Base-by-base conservation (phyloP, 2,113 vertebrate genomes). In the Catharus minimus region DNA sequence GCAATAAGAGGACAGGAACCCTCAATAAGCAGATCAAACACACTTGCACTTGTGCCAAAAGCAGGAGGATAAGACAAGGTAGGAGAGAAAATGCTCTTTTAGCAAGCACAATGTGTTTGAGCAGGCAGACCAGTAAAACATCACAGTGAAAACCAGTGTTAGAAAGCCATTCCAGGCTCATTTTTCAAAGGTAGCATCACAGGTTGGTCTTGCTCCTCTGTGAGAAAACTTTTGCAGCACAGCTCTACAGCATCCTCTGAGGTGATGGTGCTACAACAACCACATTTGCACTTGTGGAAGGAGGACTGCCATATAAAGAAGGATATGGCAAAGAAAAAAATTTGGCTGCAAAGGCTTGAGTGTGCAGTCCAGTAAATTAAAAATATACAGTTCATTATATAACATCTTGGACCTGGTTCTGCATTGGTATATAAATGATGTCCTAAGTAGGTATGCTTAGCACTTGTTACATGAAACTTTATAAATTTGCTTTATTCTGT, bases 71-170 rank as follows among this genome's bases (percentile, higher is more conserved):
- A 74, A 62, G 52, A 78, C 57, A 65, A 85, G 12, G 38, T 19
- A 86, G 55, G 36, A 41, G 55, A 69, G 21, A 62, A 92, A 89
- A 78, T 27, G 55, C 58, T 79, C 13, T 66, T 85, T 76, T 52
- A 92, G 67, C n/a, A 83, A 49, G 56, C n/a, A 58, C 32, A 88
- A 58, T 56, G 32, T 73, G 30, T 82, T 55, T 76, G 58, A 82
- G 62, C 71, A 87, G 53, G 56, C 47, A 86, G 41, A 90, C 9
- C n/a, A 86, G 33, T 57, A 68, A 82, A 86, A 79, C 17, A 30
- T 90, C 86, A 95, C 75, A 93, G 89, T 80, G 76, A 78, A 91
- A 92, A 86, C 13, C 22, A 88, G 57, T 39, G 33, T 18, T 36
- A 38, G 62, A 39, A 94, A 88, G 68, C 53, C 73, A 75, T 1